A percentile compares a stretch with the other conserved stretches of the same genome.
These are phyloP conservation scores for Lycaon pictus DNA, from an alignment of 2,113 vertebrate species.

Conservation along the genomic window DNA sequence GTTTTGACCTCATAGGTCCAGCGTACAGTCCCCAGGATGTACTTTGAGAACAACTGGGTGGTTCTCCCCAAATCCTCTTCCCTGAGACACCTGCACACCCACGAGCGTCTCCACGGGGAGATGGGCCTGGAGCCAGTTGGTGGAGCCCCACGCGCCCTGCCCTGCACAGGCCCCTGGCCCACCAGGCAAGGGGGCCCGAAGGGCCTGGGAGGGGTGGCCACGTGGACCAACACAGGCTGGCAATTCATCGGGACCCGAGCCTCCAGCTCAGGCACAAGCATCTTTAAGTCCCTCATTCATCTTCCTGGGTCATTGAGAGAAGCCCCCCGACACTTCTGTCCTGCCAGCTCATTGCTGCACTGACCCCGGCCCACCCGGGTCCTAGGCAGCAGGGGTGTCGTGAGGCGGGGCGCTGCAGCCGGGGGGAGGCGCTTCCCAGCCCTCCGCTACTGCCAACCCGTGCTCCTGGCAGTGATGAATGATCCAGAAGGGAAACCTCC, in stretches of 20 bases:
- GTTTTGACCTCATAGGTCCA: not conserved
- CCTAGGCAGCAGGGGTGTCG: not conserved
- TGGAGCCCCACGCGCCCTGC: rapidly evolving
- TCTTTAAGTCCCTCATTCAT: not conserved
- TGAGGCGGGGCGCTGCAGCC: not conserved
- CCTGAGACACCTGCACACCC: not conserved
- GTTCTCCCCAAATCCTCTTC: not conserved
- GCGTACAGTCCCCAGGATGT: not conserved
- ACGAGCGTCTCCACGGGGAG: rapidly evolving
- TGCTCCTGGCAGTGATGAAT: not conserved
- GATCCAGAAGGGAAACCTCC: not conserved
- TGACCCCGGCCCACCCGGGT: not conserved
- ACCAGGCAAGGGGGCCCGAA: rapidly evolving
- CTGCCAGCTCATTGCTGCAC: not conserved
- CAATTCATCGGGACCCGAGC: rapidly evolving
- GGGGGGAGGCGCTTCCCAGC: not conserved
- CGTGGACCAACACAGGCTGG: rapidly evolving
- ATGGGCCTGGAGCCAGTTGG: not conserved
- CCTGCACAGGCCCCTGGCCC: rapidly evolving
- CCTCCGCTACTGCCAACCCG: not conserved
- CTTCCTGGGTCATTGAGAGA: not conserved
- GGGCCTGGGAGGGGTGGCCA: not conserved
- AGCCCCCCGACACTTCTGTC: not conserved
- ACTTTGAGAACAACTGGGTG: not conserved
- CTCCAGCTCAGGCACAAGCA: not conserved